These are phyloP conservation scores for Amia ocellicauda DNA, from an alignment of 2,113 vertebrate species.

Conservation along the genomic window DNA sequence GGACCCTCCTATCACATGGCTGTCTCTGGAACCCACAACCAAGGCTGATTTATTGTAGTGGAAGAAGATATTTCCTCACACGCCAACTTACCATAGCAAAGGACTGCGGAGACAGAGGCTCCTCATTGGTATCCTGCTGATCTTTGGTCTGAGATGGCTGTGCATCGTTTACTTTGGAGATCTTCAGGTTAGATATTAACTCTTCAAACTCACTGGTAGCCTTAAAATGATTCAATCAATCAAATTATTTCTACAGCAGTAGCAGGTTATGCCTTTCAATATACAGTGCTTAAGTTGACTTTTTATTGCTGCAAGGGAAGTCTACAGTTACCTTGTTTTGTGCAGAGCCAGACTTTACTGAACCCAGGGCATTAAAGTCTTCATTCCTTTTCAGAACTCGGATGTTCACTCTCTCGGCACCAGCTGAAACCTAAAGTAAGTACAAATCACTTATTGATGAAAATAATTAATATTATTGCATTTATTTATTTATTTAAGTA, in stretches of 20 bases:
- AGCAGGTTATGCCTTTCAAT: too few relatives aligned
- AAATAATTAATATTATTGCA: too few relatives aligned
- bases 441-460: too few relatives aligned
- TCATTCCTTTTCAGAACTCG: slow-evolving; percentile 67
- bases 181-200: slow-evolving; percentile 79
- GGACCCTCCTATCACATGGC: neutral
- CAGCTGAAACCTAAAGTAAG: slow-evolving; percentile 20
- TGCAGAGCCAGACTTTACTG: slow-evolving; percentile 14
- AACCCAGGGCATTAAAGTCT: slow-evolving; percentile 36
- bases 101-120: slow-evolving; percentile 88
- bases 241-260: too few relatives aligned
- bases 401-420: slow-evolving; percentile 37
- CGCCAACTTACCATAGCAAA: slow-evolving; percentile 81
- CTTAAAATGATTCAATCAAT: slow-evolving; percentile 42
- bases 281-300: too few relatives aligned
- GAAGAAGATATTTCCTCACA: neutral
- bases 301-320: too few relatives aligned
- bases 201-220: slow-evolving; percentile 76
- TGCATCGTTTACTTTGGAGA: slow-evolving; percentile 69
- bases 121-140: slow-evolving; percentile 54
- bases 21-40: neutral
- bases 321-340: slow-evolving; percentile 54
- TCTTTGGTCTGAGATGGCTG: slow-evolving; percentile 48
- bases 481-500: too few relatives aligned
- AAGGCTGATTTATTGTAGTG: neutral